These are phyloP conservation scores for Parnassius glacialis DNA, from an alignment of 2,888 invertebrate species.

Conservation along the genomic window DNA sequence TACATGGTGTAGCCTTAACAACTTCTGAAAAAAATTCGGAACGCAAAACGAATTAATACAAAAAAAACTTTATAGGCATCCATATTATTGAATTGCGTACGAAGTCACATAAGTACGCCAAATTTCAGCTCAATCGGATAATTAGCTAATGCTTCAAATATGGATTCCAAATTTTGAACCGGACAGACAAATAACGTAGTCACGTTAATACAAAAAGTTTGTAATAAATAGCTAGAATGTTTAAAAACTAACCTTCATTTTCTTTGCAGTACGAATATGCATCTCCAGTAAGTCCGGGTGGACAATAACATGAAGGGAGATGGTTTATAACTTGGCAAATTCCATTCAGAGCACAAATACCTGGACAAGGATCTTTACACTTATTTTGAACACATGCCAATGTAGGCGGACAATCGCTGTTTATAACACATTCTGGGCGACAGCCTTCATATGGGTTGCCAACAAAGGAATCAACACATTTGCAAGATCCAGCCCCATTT, in stretches of 20 bases:
- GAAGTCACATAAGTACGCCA: no score
- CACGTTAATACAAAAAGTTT: no score
- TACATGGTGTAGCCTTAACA: slow-evolving; percentile 76
- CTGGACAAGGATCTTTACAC: slow-evolving; percentile 90
- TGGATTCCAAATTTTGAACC: neutral
- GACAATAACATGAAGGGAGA: slow-evolving; percentile 86
- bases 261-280: slow-evolving; percentile 83
- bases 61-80: no score
- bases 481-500: slow-evolving; percentile 86
- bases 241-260: slow-evolving; percentile 53
- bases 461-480: slow-evolving; percentile 82
- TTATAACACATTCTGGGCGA: slow-evolving; percentile 89
- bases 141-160: no score
- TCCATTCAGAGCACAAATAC: slow-evolving; percentile 86
- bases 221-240: no score
- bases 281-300: slow-evolving; percentile 85
- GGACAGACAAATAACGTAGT: neutral
- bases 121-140: no score
- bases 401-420: slow-evolving; percentile 88
- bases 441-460: slow-evolving; percentile 83
- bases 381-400: slow-evolving; percentile 88
- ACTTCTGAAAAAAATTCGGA: slow-evolving; percentile 49
- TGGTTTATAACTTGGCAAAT: slow-evolving; percentile 89
- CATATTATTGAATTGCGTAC: no score
- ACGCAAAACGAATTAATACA: no score